Base-by-base conservation (phyloP, 2,888 invertebrate species). In the Amblyteles armatorius region DNA sequence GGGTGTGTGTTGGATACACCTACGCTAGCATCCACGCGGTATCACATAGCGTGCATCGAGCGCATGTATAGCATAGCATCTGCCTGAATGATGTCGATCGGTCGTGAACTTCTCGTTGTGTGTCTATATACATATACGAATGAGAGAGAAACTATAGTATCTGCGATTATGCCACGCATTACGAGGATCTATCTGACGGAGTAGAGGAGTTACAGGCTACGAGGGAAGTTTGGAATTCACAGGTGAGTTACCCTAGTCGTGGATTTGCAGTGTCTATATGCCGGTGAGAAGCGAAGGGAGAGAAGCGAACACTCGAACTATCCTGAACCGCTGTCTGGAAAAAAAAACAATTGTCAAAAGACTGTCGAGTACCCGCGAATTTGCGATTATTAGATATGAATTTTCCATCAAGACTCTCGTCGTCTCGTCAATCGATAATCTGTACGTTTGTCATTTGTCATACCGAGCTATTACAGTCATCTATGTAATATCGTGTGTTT, bases 21-120 rank as follows among this genome's bases (percentile, higher is more conserved):
- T 68, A 55, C 55, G n/a, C 52, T 33, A 33, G n/a, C n/a, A 3
- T 13, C 11, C 60, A 5, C 29, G 7, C 16, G 50, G 33, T 26
- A 33, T 16, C 29, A 57, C 48, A 11, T 19, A 26, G 48, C 44
- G 60, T 19, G 33, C 13, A 57, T 29, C 44, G 67, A 22, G 55
- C 33, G 50, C 19, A 26, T 26, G 69, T 78, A 78, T 60, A 60
- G 33, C 63, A 60, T 26, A 44, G 60, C 57, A 63, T 63, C 78
- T 67, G 69, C 44, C 48, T 63, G 19, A n/a, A 71, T 65, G 50
- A 65, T 79, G 79, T 83, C 76, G 69, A 79, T 79, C 83, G 71
- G 65, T 50, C 55, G 65, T 40, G 68, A 76, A 76, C 65, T 55
- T 71, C 71, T 76, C 36, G 29, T 48, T 71, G 44, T 57, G n/a